Conservation (phyloP, 2,113 vertebrate genomes). For the Hippocampus guttulatus region DNA sequence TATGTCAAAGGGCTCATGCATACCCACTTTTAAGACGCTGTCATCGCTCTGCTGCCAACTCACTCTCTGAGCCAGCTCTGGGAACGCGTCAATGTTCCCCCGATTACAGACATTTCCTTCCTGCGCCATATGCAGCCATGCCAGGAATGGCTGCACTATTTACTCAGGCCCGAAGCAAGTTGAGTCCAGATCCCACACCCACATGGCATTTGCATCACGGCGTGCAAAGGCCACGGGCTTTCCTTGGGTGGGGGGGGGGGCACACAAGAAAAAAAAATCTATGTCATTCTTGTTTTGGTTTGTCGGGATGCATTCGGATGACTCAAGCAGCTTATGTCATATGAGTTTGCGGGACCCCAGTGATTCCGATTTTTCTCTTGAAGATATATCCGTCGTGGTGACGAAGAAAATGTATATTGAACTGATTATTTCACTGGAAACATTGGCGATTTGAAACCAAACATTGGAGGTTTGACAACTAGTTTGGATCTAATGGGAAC, state of each 20-base stretch:
- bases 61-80: conserved; percentile 60
- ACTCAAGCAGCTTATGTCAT: conserved; percentile 7
- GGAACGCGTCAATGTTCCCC: conserved; percentile 65
- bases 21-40: conserved; percentile 46
- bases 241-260: conserved; percentile 58
- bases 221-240: conserved; percentile 51
- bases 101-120: conserved; percentile 74
- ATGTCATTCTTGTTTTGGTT: conserved; percentile 3
- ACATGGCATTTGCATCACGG: conserved; percentile 58
- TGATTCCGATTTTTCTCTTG: background rate
- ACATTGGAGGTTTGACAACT: background rate
- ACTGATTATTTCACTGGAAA: background rate
- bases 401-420: background rate
- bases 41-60: conserved; percentile 51
- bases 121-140: conserved; percentile 60
- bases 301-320: conserved; percentile 13
- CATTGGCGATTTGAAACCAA: background rate
- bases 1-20: background rate
- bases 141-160: conserved; percentile 67
- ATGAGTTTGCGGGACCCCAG: background rate
- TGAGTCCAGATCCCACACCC: conserved; percentile 66
- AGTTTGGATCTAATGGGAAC: background rate
- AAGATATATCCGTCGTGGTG: background rate
- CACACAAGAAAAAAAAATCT: conserved; percentile 12
- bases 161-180: conserved; percentile 62